Evolutionary conservation across 2,797 vertebrate species (phyloP), one percentile per base, ranked within the genome.

Genomic region (Micromesistius poutassou): DNA sequence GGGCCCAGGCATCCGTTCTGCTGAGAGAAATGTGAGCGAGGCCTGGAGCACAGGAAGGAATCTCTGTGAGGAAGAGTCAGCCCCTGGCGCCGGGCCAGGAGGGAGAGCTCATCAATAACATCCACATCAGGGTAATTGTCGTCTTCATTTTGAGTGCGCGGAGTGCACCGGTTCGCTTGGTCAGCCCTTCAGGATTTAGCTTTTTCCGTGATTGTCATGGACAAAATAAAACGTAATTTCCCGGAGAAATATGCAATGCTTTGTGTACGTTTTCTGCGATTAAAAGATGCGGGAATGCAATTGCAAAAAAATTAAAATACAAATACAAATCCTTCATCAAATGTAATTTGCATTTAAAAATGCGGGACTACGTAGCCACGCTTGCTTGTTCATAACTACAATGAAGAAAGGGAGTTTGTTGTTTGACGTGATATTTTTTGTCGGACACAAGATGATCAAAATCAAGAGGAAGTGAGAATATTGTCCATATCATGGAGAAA

Each of bases 91-190:
- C 25, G 25, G 62, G 62, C 62, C 62, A 19, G 4, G 16, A 66
- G n/a, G 62, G 12, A 3, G 1, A 28, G 2, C 62, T 79, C 74
- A 77, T 31, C 78, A 76, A 75, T 19, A 62, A 80, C 70, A 16
- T n/a, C 3, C 66, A 31, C 16, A 68, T 78, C 74, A 79, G 42
- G 6, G 5, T 19, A 73, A 74, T 72, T 25, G 70, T 71, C 71
- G 14, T 62, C 30, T 73, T 76, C 28, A 46, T 66, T 74, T 30
- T 16, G 30, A 31, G 10, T 10, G 66, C 10, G 30, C 9, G 0
- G 30, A 71, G 19, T 16, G 13, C 68, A 31, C 1, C 1, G 30
- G 28, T 30, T 5, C 1, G 30, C 68, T 71, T 30, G 10, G 68
- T 30, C 28, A 71, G 68, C 14, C 12, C 28, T 62, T 25, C 55